Evolutionary conservation across 2,797 vertebrate species (phyloP).

Genomic region (Euthynnus affinis): DNA sequence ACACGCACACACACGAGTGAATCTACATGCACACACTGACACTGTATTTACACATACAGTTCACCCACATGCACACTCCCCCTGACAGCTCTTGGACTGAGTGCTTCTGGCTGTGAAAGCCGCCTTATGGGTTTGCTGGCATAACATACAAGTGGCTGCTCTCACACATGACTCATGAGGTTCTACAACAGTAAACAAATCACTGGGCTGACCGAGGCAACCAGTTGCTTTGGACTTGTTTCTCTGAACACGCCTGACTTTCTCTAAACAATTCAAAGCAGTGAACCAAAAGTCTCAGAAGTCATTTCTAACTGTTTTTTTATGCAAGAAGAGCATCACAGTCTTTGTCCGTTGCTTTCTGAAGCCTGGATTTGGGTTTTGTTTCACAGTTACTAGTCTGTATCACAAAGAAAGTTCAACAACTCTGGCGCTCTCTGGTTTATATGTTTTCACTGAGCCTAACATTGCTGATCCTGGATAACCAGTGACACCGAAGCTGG

Average conservation of each 20-base stretch:
- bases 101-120: conserved; percentile 58
- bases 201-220: conserved; percentile 37
- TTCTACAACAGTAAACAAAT: conserved; percentile 60
- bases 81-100: conserved; percentile 44
- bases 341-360: too few species aligned
- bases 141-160: conserved; percentile 50
- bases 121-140: conserved; percentile 64
- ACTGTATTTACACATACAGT: conserved; percentile 39
- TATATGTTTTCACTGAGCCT: too few species aligned
- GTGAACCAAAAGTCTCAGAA: conserved; percentile 7
- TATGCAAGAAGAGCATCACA: too few species aligned
- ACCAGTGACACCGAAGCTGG: too few species aligned
- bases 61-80: conserved; percentile 20
- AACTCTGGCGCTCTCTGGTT: too few species aligned
- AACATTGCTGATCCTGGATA: too few species aligned
- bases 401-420: too few species aligned
- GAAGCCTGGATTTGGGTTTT: too few species aligned
- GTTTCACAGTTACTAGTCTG: too few species aligned
- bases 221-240: conserved; percentile 16
- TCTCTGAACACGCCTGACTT: conserved; percentile 27
- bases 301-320: too few species aligned
- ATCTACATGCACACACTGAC: conserved; percentile 3
- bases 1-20: conserved; percentile 15
- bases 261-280: conserved; percentile 10
- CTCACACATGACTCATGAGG: conserved; percentile 57